Base-by-base conservation (phyloP, 2,888 invertebrate genomes). In the Ormyrus labotus region DNA sequence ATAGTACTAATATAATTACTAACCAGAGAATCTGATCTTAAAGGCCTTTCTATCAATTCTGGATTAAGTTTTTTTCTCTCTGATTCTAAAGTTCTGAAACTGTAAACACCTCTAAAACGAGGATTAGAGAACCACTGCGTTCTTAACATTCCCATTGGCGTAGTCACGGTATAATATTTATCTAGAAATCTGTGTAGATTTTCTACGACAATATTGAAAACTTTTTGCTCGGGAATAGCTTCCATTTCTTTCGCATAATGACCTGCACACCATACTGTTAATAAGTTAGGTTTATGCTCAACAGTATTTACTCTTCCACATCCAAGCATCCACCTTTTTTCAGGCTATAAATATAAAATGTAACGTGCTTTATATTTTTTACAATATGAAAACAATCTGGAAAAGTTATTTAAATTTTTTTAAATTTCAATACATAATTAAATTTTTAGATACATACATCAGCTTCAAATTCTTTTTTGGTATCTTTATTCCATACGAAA, bases 101-200 rank as follows among this genome's bases (percentile, higher is more conserved):
- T 92, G 88, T 96, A 96, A 0, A 95, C 94, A 6, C 97, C 96
- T 61, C 93, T 92, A 1, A 95, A 94, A 88, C 93, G 93, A 0
- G 93, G 93, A 90, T 96, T 94, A 0, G 92, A 91, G 81, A 92
- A 92, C 96, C 96, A 96, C 0, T 91, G 91, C 0, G 95, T 94
- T 84, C 96, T 95, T 34, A 92, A 82, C 82, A 93, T 87, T 68
- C 89, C 88, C 0, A 91, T 91, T 6, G 93, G 92, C 51, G 90
- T 84, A 2, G 92, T 91, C 50, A 94, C 90, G 45, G 91, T 88
- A 78, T 92, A 93, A 51, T 86, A 83, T 47, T 89, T 86, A 6
- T 92, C 92, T 0, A 93, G 86, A 87, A 94, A 93, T 83, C 91
- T 91, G 51, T 91, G 87, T 10, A 95, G 85, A 5, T 93, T 79